Percentiles rank a stretch among this genome's conserved stretches.
phyloP scores from a whole-genome alignment of 2,113 vertebrate species.

The Physeter macrocephalus region DNA sequence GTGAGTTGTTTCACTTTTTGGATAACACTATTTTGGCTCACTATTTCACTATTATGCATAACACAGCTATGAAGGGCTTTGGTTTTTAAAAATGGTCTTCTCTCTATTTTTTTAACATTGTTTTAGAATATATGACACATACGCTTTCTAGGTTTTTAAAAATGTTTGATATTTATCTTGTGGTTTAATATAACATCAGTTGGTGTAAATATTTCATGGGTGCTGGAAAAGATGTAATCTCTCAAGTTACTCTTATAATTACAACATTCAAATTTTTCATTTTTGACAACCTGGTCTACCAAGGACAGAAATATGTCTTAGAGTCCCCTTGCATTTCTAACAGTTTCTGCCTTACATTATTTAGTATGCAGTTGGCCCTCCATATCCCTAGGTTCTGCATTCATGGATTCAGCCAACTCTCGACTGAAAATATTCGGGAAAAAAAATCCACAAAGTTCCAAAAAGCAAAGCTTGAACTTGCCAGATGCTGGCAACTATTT shows the following conservation, averaged over 20 bases:
- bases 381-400: background rate
- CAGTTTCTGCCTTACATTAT: background rate
- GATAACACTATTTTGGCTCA: no score
- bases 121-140: background rate
- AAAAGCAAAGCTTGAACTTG: background rate
- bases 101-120: background rate
- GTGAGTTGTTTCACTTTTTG: background rate
- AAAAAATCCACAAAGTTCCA: background rate
- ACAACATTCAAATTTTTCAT: background rate
- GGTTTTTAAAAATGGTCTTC: background rate
- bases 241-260: background rate
- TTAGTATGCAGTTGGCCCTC: background rate
- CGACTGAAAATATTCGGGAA: background rate
- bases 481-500: background rate
- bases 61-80: background rate
- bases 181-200: background rate
- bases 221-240: background rate
- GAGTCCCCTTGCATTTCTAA: background rate
- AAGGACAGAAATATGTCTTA: background rate
- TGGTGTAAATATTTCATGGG: background rate
- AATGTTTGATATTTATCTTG: constrained; percentile 4
- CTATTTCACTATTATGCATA: background rate
- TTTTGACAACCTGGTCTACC: background rate
- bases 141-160: background rate
- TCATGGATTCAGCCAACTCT: background rate